Conservation (phyloP, 2,888 invertebrate species). For the Herminia tarsipennalis region DNA sequence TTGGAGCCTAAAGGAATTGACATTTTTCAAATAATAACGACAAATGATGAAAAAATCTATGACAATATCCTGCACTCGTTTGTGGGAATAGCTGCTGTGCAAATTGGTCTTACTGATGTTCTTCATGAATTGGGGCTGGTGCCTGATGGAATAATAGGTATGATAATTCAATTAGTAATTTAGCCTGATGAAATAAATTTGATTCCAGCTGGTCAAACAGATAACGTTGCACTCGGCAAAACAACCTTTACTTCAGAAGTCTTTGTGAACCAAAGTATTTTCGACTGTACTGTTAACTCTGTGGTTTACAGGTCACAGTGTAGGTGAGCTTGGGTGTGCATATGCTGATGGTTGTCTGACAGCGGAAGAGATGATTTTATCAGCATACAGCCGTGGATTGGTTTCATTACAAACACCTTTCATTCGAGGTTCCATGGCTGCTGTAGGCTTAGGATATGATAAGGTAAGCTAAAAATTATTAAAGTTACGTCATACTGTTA, state of each 20-base stretch:
- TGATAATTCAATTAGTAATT: slow-evolving; percentile 47
- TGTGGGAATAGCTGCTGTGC: slow-evolving; percentile 82
- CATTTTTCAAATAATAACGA: slow-evolving; percentile 87
- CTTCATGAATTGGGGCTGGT: slow-evolving; percentile 83
- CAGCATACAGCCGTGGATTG: slow-evolving; percentile 91
- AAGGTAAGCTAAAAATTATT: too few species aligned
- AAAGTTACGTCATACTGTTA: too few species aligned
- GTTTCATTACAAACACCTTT: slow-evolving; percentile 87
- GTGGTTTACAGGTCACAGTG: slow-evolving; percentile 70
- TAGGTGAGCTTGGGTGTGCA: slow-evolving; percentile 96
- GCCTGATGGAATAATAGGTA: slow-evolving; percentile 91
- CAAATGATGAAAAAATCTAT: slow-evolving; percentile 80
- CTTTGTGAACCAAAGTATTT: too few species aligned
- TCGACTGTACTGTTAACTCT: too few species aligned
- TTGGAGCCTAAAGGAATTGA: slow-evolving; percentile 87
- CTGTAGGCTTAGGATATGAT: slow-evolving; percentile 87
- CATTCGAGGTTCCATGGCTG: slow-evolving; percentile 92
- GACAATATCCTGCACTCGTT: slow-evolving; percentile 84
- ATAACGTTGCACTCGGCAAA: too few species aligned
- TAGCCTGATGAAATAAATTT: not conserved
- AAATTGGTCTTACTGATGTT: slow-evolving; percentile 83
- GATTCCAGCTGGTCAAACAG: too few species aligned
- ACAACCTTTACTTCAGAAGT: too few species aligned
- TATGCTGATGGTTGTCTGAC: slow-evolving; percentile 95
- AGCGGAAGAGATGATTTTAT: slow-evolving; percentile 91